Percentiles rank a stretch among this genome's conserved stretches.
Evolutionary conservation across 2,888 invertebrate genomes (phyloP).

Genomic region (Patella caerulea): DNA sequence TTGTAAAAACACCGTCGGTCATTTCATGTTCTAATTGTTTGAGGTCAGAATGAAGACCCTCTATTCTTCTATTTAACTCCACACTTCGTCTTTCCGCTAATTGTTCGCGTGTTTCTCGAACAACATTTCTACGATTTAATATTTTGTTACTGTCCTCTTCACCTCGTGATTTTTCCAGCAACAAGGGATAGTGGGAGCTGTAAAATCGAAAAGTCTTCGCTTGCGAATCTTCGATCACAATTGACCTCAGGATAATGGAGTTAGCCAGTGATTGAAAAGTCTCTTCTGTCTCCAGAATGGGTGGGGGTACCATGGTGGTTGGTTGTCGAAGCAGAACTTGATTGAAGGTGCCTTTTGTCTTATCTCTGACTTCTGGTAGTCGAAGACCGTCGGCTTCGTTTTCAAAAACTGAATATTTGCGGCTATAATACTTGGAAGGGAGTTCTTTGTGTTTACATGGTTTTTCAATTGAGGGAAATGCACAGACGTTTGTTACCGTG

Average conservation of each 20-base stretch:
- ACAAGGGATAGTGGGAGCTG: not conserved
- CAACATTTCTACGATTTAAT: not conserved
- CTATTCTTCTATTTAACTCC: not conserved
- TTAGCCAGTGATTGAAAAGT: not conserved
- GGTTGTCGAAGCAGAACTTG: not conserved
- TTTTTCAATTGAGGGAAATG: not conserved
- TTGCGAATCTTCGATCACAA: not conserved
- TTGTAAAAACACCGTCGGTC: not conserved
- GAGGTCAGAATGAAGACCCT: not conserved
- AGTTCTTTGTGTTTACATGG: not conserved
- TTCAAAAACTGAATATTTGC: too few species aligned
- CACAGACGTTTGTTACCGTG: not conserved
- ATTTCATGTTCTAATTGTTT: not conserved
- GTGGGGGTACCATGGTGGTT: not conserved
- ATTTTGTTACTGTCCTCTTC: not conserved
- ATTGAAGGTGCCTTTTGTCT: not conserved
- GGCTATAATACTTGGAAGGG: not conserved
- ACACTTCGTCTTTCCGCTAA: not conserved
- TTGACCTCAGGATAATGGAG: not conserved
- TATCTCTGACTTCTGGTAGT: not conserved
- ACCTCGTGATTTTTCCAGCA: not conserved
- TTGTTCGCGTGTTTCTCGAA: slow-evolving; percentile 4
- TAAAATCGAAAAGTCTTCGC: not conserved
- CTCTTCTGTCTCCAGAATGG: not conserved
- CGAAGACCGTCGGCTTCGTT: too few species aligned